These are phyloP conservation scores for Scrobipalpa costella DNA, from an alignment of 2,888 invertebrate genomes.

Conservation along the genomic window DNA sequence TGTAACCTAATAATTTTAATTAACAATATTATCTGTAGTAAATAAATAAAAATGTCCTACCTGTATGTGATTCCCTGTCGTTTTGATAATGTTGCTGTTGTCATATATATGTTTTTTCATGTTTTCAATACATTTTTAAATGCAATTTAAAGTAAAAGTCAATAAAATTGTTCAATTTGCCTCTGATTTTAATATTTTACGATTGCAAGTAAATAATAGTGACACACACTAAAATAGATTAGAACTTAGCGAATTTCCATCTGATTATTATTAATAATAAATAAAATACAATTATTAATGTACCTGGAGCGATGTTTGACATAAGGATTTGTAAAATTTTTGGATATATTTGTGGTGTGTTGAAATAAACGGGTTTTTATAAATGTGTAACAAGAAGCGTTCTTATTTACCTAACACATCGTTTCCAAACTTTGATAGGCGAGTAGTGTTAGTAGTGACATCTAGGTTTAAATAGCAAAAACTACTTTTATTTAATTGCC, in stretches of 20 bases:
- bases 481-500: background rate
- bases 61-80: no score
- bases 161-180: no score
- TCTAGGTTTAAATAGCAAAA: background rate
- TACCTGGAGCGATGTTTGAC: slow-evolving; percentile 62
- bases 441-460: background rate
- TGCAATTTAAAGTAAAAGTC: no score
- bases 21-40: background rate
- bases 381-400: slow-evolving; percentile 41
- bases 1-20: background rate
- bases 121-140: no score
- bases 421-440: background rate
- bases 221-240: no score
- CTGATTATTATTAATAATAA: slow-evolving; percentile 38
- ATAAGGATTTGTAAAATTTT: slow-evolving; percentile 62
- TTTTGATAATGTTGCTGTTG: no score
- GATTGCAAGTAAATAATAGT: no score
- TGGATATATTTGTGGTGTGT: slow-evolving; percentile 67
- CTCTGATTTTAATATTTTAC: no score
- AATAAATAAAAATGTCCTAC: background rate
- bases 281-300: slow-evolving; percentile 49
- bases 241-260: slow-evolving; percentile 29
- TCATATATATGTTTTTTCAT: no score
- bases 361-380: slow-evolving; percentile 69
- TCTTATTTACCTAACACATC: slow-evolving; percentile 9